phyloP scores from a whole-genome alignment of 2,888 invertebrate species.

The Dione juno region DNA sequence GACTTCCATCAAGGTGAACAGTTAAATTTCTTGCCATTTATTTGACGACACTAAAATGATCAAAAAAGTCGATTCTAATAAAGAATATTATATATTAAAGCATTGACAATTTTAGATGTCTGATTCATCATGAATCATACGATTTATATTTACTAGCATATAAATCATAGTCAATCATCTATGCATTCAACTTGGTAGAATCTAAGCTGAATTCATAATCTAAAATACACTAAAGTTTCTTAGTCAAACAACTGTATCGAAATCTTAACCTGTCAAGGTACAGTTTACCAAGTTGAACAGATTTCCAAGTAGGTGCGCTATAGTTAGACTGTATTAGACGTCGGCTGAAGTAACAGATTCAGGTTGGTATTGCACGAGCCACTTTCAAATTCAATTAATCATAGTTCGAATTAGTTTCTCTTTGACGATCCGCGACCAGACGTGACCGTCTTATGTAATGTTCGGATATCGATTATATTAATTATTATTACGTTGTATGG shows the following conservation, averaged over 20 bases:
- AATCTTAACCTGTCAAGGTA: conserved; percentile 62
- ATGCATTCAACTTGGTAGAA: conserved; percentile 10
- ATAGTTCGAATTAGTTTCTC: conserved; percentile 79
- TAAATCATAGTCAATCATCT: not conserved
- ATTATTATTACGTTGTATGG: conserved; percentile 42
- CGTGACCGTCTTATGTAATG: conserved; percentile 67
- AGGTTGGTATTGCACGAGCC: conserved; percentile 64
- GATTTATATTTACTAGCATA: not conserved
- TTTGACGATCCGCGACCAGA: conserved; percentile 71
- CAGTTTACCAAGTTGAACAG: conserved; percentile 58
- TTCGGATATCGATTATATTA: conserved; percentile 52
- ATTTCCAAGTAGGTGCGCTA: conserved; percentile 54
- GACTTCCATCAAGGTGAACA: too few species aligned
- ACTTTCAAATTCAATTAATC: conserved; percentile 79
- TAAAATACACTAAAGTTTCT: conserved; percentile 38
- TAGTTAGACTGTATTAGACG: conserved; percentile 55
- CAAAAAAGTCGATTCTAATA: too few species aligned
- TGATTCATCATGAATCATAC: not conserved
- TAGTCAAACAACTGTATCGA: conserved; percentile 48
- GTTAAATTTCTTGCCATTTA: too few species aligned
- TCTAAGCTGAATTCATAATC: conserved; percentile 35
- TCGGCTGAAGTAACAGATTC: conserved; percentile 72
- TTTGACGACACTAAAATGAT: too few species aligned
- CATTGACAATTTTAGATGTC: too few species aligned
- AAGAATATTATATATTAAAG: too few species aligned